These are phyloP conservation scores for Propithecus perrieri DNA, from an alignment of 2,797 vertebrate species.

Conservation along the genomic window DNA sequence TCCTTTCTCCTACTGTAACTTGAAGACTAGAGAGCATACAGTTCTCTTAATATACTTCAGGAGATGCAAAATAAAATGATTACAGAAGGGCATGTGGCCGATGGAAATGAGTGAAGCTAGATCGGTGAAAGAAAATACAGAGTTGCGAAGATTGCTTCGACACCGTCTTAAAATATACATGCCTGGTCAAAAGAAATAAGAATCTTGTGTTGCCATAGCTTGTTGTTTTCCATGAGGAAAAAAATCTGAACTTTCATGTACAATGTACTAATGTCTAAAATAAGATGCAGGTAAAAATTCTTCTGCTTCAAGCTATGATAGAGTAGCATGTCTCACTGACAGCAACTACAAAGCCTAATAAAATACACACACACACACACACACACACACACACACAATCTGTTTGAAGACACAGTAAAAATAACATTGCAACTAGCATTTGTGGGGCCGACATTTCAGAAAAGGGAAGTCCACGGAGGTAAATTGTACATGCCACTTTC, in stretches of 20 bases:
- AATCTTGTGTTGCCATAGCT: not conserved
- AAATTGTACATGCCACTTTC: not conserved
- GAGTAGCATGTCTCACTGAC: not conserved
- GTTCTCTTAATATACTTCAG: not conserved
- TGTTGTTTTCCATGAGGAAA: not conserved
- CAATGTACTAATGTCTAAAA: not conserved
- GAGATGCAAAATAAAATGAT: conserved; percentile 4
- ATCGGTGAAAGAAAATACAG: not conserved
- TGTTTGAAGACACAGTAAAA: not conserved
- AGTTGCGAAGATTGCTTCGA: not conserved
- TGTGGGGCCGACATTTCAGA: not conserved
- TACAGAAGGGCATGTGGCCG: not conserved
- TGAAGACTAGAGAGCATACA: not conserved
- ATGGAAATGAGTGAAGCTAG: not conserved
- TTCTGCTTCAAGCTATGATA: not conserved
- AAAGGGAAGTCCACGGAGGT: not conserved
- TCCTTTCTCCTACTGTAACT: not conserved
- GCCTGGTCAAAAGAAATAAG: not conserved
- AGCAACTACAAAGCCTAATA: not conserved
- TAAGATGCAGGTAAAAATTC: not conserved
- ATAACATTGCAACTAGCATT: not conserved
- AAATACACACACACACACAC: not conserved
- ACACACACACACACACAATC: not conserved
- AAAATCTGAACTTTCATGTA: not conserved
- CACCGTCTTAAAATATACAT: not conserved